phyloP scores from a whole-genome alignment of 2,797 vertebrate species.

The Sebastiscus albofasciatus region DNA sequence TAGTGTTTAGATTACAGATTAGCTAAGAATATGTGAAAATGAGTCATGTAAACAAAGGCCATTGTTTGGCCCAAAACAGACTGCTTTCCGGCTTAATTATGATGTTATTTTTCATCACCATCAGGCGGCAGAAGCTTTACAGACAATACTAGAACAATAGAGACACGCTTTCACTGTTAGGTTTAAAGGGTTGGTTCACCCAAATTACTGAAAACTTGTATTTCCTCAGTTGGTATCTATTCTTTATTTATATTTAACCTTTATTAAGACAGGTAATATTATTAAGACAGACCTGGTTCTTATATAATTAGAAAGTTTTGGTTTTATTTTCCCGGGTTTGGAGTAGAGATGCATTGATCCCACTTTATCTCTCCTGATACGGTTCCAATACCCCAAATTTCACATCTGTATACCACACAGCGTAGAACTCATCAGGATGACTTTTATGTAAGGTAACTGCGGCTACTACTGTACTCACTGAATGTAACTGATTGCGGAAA shows the following conservation, averaged over 20 bases:
- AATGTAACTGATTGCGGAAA: neutral
- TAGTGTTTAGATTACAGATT: conserved; percentile 75
- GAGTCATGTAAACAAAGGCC: conserved; percentile 45
- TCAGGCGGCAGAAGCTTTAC: neutral
- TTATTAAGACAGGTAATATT: no score
- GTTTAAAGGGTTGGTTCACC: neutral
- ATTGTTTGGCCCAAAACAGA: conserved; percentile 31
- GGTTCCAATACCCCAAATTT: neutral
- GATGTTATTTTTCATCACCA: neutral
- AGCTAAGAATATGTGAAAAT: conserved; percentile 52
- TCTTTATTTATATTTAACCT: no score
- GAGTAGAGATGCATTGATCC: neutral
- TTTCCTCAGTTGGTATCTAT: neutral
- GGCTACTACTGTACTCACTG: neutral
- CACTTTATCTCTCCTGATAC: neutral
- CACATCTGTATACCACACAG: neutral
- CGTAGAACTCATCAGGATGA: neutral
- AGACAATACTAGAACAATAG: neutral
- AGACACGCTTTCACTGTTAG: neutral
- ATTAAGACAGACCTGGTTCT: no score
- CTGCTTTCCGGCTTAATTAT: neutral
- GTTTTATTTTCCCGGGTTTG: neutral
- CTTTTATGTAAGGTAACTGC: neutral
- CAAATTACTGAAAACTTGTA: neutral
- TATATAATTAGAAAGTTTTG: neutral